Base-by-base conservation (phyloP, 2,113 vertebrate genomes). In the Oceanodroma tethys region DNA sequence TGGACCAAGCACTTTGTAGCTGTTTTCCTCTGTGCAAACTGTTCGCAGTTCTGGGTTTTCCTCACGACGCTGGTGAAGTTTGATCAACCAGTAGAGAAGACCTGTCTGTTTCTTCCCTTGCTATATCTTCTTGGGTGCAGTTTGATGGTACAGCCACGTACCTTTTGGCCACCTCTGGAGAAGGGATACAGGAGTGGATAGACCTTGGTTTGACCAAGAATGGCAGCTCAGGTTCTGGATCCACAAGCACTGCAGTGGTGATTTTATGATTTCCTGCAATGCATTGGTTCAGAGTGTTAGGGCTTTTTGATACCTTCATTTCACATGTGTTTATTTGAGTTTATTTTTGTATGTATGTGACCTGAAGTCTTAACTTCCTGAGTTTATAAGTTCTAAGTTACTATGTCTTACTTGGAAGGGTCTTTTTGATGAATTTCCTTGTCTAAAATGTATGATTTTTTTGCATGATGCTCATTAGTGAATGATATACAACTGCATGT, bases 381-480 rank as follows among this genome's bases (percentile, higher is more conserved):
- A 8, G 27, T 74, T 25, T 50, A 1, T 22, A 50, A n/a, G 29
- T 66, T 86, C 45, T 13, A 34, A 38, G 22, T 81, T 72, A 6
- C 25, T 34, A 7, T 8, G 2, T 32, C 4, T 4, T 29, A 11
- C 8, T 56, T 76, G 36, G 67, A 70, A 86, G 16, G 36, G 38
- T 18, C 26, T 53, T 90, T 66, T 34, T 55, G 71, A 53, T 62
- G 7, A 18, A 23, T 71, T 63, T 82, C 43, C 75, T 26, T 22
- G 25, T 79, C 34, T 63, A 20, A 38, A 59, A 32, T 21, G 4
- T 63, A 2, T 40, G 6, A 34, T 22, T 42, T 34, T 27, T n/a
- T 70, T 7, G 23, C 5, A 0, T 16, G 34, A 20, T 0, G 0
- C 25, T 90, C 50, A 2, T 40, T 63, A 55, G 32, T 1, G 29